Base-by-base conservation (phyloP, 2,797 vertebrate species). In the Halcyon badia region DNA sequence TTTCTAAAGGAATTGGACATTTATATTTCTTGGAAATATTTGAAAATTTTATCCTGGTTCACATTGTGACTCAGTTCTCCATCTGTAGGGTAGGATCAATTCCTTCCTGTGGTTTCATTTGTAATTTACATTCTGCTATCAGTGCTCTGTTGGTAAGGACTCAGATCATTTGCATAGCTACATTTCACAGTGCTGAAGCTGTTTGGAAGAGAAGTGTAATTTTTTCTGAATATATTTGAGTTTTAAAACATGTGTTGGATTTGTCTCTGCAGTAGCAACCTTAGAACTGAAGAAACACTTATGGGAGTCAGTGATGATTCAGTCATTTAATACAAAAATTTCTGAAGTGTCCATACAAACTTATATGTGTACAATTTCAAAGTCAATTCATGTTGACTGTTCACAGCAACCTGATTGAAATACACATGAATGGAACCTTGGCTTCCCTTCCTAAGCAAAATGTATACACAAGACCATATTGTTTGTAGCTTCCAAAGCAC, bases 161-260 rank as follows among this genome's bases (percentile, higher is more conserved):
- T 66, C 31, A 46, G 68, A 83, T 87, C 8, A 92, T 94, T 95
- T 94, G 64, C 83, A 89, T 93, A 88, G 42, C 37, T 94, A 14
- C 30, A 5, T 94, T 94, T 80, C 82, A 65, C 60, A 83, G 71
- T 64, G 30, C 20, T 80, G 37, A 84, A 66, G 12, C 57, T 77
- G 41, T 80, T 87, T 89, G 44, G 48, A 94, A 71, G 57, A 79
- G 54, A 94, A 86, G 22, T 8, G 4, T 57, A 83, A 28, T 80
- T 93, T 94, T 94, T 93, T 70, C 31, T 85, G 72, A 56, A 68
- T 70, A 75, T 71, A 81, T 6, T 65, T 11, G 30, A 46, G 31
- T 64, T 83, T 62, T 16, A 7, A 78, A 88, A 85, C 88, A 78
- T 11, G n/a, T 57, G 16, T 80, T 64, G 70, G 26, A 61, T 91